These are phyloP conservation scores for Miltochrista miniata DNA, from an alignment of 2,888 invertebrate genomes.

Conservation along the genomic window DNA sequence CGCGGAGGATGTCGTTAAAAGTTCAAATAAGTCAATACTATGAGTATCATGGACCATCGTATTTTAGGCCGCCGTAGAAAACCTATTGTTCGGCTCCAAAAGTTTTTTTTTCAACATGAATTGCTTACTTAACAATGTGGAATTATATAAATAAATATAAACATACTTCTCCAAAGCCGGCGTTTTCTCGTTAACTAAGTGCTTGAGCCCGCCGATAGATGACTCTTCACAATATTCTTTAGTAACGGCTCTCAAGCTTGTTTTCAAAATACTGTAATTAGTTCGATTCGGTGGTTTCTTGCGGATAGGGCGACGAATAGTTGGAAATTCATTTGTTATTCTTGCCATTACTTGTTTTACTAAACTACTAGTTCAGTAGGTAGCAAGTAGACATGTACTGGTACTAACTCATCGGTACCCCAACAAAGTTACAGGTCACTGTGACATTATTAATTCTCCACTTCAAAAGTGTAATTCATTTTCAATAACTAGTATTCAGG, in stretches of 20 bases:
- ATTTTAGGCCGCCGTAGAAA: too few species aligned
- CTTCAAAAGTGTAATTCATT: background rate
- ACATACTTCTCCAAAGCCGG: constrained; percentile 69
- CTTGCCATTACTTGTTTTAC: background rate
- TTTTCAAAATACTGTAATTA: constrained; percentile 50
- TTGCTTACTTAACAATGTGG: too few species aligned
- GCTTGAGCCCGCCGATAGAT: constrained; percentile 75
- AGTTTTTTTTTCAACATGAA: too few species aligned
- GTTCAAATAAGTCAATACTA: too few species aligned
- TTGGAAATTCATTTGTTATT: constrained; percentile 19
- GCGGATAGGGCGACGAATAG: constrained; percentile 21
- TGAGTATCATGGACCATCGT: too few species aligned
- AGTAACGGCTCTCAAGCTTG: constrained; percentile 59
- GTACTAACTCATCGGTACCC: too few species aligned
- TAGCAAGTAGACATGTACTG: too few species aligned
- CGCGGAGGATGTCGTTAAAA: too few species aligned
- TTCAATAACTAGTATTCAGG: background rate
- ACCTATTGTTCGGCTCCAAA: too few species aligned
- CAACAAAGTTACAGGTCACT: background rate
- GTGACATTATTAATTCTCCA: background rate
- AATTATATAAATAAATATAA: background rate
- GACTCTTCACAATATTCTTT: constrained; percentile 75
- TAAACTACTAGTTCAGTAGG: too few species aligned
- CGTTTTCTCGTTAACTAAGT: constrained; percentile 66
- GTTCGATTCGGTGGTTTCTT: constrained; percentile 35